Evolutionary conservation across 2,113 vertebrate genomes (phyloP), one percentile per base, ranked within the genome.

Genomic region (Solea solea): DNA sequence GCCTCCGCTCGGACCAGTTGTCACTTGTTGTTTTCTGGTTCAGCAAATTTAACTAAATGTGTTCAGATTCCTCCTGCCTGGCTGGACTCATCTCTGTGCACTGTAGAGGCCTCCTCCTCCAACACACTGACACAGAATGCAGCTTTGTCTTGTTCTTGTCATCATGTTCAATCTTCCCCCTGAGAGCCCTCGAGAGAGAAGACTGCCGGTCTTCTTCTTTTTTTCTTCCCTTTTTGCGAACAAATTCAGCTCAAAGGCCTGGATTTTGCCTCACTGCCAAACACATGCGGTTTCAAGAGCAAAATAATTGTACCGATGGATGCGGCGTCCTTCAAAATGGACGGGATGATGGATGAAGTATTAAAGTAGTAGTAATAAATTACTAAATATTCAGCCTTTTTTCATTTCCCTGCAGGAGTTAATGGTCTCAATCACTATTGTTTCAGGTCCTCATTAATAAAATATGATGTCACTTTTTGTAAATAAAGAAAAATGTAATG

Each of bases 261-360:
- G 25, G 39, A 49, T 70, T 62, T 65, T 39, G 21, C 53, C n/a
- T 40, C 51, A 28, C 25, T 49, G 51, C 21, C 21, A 21, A 55
- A 55, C 8, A 70, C 51, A 39, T 46, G 13, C 9, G 11, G 11
- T 13, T 56, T 44, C 25, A 52, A 56, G 42, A 40, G 44, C 50
- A 57, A 65, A 51, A 65, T 52, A 46, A 73, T 76, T 57, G 68
- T 54, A 9, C 14, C 16, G 2, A 72, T 56, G 67, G 71, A 65
- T 61, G 68, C 68, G 5, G 7, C 41, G 12, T 73, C 65, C 77
- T 70, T 70, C 65, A 74, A 60, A 46, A 66, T 70, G 51, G 73
- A 73, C 48, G 8, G 72, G 42, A 56, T 74, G 70, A 78, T 77
- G 57, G 74, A 81, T 80, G 48, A 59, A 77, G 62, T n/a, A n/a